phyloP scores from a whole-genome alignment of 2,797 vertebrate genomes.

The Etheostoma perlongum region DNA sequence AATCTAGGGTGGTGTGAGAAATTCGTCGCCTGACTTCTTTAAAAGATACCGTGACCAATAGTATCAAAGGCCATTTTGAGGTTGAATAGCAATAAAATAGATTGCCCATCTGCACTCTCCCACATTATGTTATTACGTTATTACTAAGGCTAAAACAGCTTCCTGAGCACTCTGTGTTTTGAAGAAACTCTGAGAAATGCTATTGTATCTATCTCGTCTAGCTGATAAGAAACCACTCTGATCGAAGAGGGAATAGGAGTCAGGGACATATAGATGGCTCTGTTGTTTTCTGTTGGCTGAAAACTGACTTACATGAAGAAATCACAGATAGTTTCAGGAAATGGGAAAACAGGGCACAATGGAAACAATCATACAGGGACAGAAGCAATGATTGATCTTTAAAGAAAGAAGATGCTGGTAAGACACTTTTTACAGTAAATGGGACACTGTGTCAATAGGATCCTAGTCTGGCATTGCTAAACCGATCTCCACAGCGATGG shows the following conservation, averaged over 20 bases:
- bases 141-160: slow-evolving; percentile 13
- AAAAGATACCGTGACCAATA: slow-evolving; percentile 5
- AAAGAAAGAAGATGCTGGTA: slow-evolving; percentile 3
- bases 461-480: too few species aligned
- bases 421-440: background rate
- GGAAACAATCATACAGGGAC: background rate
- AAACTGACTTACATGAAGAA: background rate
- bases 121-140: background rate
- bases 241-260: background rate
- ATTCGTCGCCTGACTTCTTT: background rate
- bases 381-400: slow-evolving; percentile 5
- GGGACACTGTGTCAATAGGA: background rate
- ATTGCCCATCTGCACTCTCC: background rate
- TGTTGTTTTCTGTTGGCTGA: background rate
- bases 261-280: background rate
- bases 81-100: slow-evolving; percentile 12
- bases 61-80: slow-evolving; percentile 12
- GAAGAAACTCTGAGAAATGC: slow-evolving; percentile 1
- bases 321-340: background rate
- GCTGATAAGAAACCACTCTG: slow-evolving; percentile 29
- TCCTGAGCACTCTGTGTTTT: slow-evolving; percentile 16
- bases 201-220: background rate
- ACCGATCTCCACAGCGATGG: too few species aligned
- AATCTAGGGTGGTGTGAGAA: background rate
- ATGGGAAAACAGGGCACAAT: background rate